Percentiles rank a stretch among this genome's conserved stretches.
phyloP scores from a whole-genome alignment of 2,888 invertebrate genomes.

The Xestobium rufovillosum region DNA sequence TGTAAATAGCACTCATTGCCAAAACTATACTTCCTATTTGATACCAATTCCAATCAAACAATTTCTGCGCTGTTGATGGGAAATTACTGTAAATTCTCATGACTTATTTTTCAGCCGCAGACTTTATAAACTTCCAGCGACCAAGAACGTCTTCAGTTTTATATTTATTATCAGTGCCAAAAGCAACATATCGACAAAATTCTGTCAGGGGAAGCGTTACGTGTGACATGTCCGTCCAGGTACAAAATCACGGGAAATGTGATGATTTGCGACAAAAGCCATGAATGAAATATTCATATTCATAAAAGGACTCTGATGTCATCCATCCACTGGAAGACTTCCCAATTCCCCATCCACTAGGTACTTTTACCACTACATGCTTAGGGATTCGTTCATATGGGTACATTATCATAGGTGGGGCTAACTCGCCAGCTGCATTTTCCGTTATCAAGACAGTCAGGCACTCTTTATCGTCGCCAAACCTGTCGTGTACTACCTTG shows the following conservation, averaged over 20 bases:
- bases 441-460: constrained; percentile 13
- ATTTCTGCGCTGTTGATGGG: too few species aligned
- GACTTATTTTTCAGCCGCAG: constrained; percentile 11
- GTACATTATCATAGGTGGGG: constrained; percentile 12
- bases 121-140: constrained; percentile 18
- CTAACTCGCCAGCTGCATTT: constrained; percentile 13
- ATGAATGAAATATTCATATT: constrained; percentile 11
- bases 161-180: constrained; percentile 23
- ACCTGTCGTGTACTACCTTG: constrained; percentile 17
- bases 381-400: constrained; percentile 11
- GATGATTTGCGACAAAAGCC: constrained; percentile 11
- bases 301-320: constrained; percentile 10
- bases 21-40: constrained; percentile 6
- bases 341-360: constrained; percentile 6
- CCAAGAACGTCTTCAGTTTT: constrained; percentile 17
- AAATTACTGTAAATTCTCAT: constrained; percentile 16
- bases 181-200: constrained; percentile 17
- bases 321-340: constrained; percentile 9
- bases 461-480: constrained; percentile 14
- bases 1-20: constrained; percentile 11
- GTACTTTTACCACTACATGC: constrained; percentile 9
- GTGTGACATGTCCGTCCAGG: constrained; percentile 13
- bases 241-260: constrained; percentile 11
- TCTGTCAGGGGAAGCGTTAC: constrained; percentile 11
- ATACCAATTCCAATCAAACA: constrained; percentile 11